Evolutionary conservation across 1,140 invertebrate species (phyloP).

Genomic region (Caenorhabditis latens): DNA sequence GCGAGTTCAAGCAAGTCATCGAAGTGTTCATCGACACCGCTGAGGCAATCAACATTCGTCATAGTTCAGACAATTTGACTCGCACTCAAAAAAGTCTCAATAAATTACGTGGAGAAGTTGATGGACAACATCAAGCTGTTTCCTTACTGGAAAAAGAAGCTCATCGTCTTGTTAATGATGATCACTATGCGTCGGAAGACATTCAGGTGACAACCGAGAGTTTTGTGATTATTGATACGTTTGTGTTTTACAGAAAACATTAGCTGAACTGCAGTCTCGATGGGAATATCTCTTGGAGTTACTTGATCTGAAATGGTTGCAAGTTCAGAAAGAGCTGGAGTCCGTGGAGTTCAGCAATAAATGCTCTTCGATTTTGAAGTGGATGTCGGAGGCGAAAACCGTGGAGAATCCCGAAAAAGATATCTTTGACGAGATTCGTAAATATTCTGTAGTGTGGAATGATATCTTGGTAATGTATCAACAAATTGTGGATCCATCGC

Average conservation of each 20-base stretch:
- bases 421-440: slow-evolving; percentile 35
- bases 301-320: background rate
- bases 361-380: background rate
- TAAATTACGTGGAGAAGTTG: background rate
- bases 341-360: background rate
- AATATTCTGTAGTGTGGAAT: slow-evolving; percentile 14
- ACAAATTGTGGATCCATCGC: slow-evolving; percentile 7
- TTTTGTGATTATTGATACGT: background rate
- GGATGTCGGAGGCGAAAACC: background rate
- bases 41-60: background rate
- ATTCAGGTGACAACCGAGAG: background rate
- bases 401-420: background rate
- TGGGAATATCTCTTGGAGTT: slow-evolving; percentile 10
- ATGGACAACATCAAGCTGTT: background rate
- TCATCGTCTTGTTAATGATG: background rate
- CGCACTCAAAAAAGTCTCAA: background rate
- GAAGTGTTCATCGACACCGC: slow-evolving; percentile 7
- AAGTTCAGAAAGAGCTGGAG: slow-evolving; percentile 1
- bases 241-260: background rate
- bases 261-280: background rate
- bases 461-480: background rate
- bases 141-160: background rate
- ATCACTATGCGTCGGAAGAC: slow-evolving; percentile 9
- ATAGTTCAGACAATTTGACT: background rate
- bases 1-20: background rate